These are phyloP conservation scores for Hypomesus transpacificus DNA, from an alignment of 2,113 vertebrate species.

Conservation along the genomic window DNA sequence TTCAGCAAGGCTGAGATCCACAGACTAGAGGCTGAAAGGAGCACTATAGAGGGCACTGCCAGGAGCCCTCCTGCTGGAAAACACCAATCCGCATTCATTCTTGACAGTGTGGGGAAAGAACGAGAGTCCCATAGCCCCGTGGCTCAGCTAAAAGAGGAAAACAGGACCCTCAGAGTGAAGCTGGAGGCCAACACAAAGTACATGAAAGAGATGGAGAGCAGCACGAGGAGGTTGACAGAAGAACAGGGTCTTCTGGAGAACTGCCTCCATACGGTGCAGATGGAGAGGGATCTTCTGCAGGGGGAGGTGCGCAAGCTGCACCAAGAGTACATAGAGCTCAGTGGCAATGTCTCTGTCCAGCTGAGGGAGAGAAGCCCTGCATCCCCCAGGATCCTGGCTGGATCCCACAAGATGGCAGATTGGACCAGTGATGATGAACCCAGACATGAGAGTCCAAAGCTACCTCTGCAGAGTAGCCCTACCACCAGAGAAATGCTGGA, in stretches of 20 bases:
- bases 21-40: constrained; percentile 53
- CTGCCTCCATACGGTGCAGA: constrained; percentile 55
- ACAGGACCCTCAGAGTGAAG: constrained; percentile 60
- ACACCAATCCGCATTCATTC: not conserved
- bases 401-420: not conserved
- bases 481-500: not conserved
- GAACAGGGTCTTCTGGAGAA: constrained; percentile 54
- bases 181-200: constrained; percentile 50
- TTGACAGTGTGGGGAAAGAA: constrained; percentile 41
- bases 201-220: constrained; percentile 43
- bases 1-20: constrained; percentile 40
- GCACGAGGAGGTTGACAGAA: constrained; percentile 46
- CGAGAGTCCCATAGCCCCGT: constrained; percentile 48
- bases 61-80: constrained; percentile 13
- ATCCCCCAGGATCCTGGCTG: not conserved
- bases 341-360: constrained; percentile 17
- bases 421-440: not conserved
- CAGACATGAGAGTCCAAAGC: not conserved
- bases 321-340: constrained; percentile 49
- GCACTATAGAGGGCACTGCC: constrained; percentile 36
- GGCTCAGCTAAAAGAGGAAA: constrained; percentile 54
- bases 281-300: constrained; percentile 56
- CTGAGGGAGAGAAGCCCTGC: constrained; percentile 7
- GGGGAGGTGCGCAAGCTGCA: constrained; percentile 57
- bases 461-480: not conserved